Conservation (phyloP, 2,113 vertebrate species). For the Perca flavescens region DNA sequence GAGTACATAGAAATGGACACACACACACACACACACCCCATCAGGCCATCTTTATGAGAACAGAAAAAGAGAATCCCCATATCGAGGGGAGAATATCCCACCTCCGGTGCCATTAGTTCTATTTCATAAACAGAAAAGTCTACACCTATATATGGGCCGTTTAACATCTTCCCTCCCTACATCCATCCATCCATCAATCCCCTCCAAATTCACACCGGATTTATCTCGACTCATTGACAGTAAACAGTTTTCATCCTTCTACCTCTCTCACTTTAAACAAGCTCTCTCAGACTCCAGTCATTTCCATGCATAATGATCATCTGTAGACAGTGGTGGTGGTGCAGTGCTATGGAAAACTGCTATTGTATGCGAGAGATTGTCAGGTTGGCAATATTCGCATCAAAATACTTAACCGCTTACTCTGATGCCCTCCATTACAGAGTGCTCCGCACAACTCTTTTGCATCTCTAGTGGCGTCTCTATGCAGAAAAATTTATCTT, state of each 20-base stretch:
- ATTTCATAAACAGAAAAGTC: constrained; percentile 96
- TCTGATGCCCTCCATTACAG: constrained; percentile 79
- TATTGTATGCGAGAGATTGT: constrained; percentile 74
- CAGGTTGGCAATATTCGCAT: constrained; percentile 81
- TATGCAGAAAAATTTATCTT: constrained; percentile 65
- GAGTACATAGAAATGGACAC: constrained; percentile 47
- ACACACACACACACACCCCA: constrained; percentile 86
- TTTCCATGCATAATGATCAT: constrained; percentile 82
- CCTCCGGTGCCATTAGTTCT: constrained; percentile 96
- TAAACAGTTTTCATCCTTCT: constrained; percentile 61
- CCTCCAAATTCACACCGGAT: constrained; percentile 30
- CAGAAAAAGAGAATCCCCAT: constrained; percentile 34
- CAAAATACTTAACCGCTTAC: constrained; percentile 74
- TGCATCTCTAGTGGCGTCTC: constrained; percentile 66
- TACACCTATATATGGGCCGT: constrained; percentile 82
- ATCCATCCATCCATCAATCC: constrained; percentile 43
- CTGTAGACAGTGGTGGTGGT: constrained; percentile 37
- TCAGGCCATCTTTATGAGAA: constrained; percentile 89
- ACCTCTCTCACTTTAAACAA: constrained; percentile 72
- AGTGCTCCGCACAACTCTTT: constrained; percentile 65
- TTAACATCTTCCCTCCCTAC: constrained; percentile 67
- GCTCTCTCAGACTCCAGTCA: constrained; percentile 74
- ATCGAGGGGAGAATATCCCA: constrained; percentile 66
- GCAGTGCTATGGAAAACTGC: constrained; percentile 2
- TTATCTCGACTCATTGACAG: constrained; percentile 67